These are phyloP conservation scores for Eubasilissa splendida DNA, from an alignment of 2,888 invertebrate species.

Conservation along the genomic window DNA sequence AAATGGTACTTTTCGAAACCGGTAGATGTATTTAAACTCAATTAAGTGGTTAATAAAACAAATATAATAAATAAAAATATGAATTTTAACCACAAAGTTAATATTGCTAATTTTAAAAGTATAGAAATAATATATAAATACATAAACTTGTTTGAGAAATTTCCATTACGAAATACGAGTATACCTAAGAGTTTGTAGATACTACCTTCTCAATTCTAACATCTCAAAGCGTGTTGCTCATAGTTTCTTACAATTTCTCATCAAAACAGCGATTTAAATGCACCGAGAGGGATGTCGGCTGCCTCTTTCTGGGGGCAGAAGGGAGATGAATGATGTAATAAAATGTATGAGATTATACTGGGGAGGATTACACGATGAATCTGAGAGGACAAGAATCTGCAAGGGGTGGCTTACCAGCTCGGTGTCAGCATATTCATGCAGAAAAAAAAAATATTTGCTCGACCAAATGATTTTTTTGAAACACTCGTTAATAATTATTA, in stretches of 20 bases:
- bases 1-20: too few species aligned
- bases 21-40: too few species aligned
- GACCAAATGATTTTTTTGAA: slow-evolving; percentile 24
- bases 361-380: slow-evolving; percentile 52
- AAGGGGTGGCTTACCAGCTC: slow-evolving; percentile 27
- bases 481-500: too few species aligned
- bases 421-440: slow-evolving; percentile 36
- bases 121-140: too few species aligned
- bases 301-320: not conserved
- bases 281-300: slow-evolving; percentile 43
- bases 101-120: too few species aligned
- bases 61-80: too few species aligned
- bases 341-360: slow-evolving; percentile 56
- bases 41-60: too few species aligned
- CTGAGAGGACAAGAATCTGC: slow-evolving; percentile 43
- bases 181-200: slow-evolving; percentile 17
- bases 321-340: slow-evolving; percentile 50
- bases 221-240: slow-evolving; percentile 40
- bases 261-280: slow-evolving; percentile 54
- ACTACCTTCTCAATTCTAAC: slow-evolving; percentile 17
- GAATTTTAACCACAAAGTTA: too few species aligned
- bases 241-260: slow-evolving; percentile 52
- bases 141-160: too few species aligned
- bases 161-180: not conserved
- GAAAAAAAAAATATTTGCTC: slow-evolving; percentile 39